Conservation (phyloP, 2,113 vertebrate species). For the Rhineura floridana region DNA sequence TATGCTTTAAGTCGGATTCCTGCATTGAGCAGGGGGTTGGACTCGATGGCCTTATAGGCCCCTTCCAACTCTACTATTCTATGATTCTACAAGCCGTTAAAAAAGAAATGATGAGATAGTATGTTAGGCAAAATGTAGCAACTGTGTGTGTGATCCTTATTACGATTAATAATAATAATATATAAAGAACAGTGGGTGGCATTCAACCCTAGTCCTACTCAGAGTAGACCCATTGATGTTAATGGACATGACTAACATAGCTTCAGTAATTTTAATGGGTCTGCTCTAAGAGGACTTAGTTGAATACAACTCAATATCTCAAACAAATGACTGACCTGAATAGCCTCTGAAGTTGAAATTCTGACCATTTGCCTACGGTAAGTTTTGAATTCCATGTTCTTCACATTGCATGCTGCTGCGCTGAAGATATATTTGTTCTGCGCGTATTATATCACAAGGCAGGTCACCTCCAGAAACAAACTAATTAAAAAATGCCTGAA, state of each 20-base stretch:
- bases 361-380: background rate
- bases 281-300: too few relatives aligned
- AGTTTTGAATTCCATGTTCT: background rate
- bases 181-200: background rate
- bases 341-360: background rate
- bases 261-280: too few relatives aligned
- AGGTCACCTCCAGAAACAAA: conserved; percentile 49
- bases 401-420: background rate
- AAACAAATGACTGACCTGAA: background rate
- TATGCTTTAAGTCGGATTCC: too few relatives aligned
- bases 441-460: conserved; percentile 26
- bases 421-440: conserved; percentile 25
- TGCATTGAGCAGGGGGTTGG: too few relatives aligned
- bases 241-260: too few relatives aligned
- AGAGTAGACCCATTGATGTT: too few relatives aligned
- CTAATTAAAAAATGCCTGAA: conserved; percentile 41
- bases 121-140: background rate
- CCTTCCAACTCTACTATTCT: too few relatives aligned
- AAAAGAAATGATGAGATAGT: background rate
- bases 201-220: too few relatives aligned
- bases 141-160: background rate
- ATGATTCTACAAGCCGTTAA: too few relatives aligned
- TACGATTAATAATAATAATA: too few relatives aligned
- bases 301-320: too few relatives aligned
- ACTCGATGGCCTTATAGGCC: too few relatives aligned